phyloP scores from a whole-genome alignment of 2,888 invertebrate species.

The Sinhomidia bicolor region DNA sequence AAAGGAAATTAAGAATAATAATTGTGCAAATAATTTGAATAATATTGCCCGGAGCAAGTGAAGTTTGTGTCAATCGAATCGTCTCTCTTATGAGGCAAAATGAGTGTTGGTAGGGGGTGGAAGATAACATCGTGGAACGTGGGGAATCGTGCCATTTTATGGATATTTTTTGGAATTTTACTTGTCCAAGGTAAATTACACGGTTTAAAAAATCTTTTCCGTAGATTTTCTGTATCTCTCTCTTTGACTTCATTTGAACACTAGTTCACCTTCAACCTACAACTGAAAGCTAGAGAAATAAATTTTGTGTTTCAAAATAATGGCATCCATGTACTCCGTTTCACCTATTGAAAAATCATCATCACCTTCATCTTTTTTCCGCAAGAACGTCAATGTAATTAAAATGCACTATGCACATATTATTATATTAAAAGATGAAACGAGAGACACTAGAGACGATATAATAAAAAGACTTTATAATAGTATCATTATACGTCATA shows the following conservation, averaged over 20 bases:
- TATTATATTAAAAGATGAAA: neutral
- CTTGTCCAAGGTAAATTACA: conserved; percentile 65
- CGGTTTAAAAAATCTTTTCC: neutral
- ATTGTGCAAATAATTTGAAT: conserved; percentile 12
- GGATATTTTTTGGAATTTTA: conserved; percentile 69
- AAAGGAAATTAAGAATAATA: neutral
- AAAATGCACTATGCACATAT: neutral
- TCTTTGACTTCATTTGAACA: neutral
- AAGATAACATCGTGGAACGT: conserved; percentile 39
- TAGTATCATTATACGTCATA: neutral
- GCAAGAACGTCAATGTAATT: neutral
- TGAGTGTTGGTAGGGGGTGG: conserved; percentile 68
- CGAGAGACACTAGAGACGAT: too few relatives aligned
- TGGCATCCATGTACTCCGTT: neutral
- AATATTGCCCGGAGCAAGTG: neutral
- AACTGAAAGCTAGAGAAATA: too few relatives aligned
- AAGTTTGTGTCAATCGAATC: neutral
- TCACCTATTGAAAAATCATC: neutral
- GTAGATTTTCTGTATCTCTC: neutral
- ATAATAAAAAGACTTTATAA: neutral
- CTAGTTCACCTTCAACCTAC: neutral
- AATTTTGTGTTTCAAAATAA: too few relatives aligned
- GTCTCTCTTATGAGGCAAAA: conserved; percentile 69
- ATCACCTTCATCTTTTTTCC: too few relatives aligned
- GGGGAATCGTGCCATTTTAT: conserved; percentile 64